Conservation (phyloP, 2,113 vertebrate species). For the Pipa parva region DNA sequence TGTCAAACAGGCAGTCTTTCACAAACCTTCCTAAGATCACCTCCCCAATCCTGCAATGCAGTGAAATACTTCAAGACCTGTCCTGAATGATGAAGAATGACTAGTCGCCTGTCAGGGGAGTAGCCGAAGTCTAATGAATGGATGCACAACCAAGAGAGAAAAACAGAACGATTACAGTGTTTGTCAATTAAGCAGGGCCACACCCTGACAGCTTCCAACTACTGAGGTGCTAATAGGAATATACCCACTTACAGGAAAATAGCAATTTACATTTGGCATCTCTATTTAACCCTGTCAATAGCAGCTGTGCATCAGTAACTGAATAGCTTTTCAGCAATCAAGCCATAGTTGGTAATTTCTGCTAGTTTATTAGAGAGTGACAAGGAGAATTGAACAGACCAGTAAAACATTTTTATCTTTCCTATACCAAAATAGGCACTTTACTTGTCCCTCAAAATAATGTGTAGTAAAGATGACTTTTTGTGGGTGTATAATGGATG, state of each 20-base stretch:
- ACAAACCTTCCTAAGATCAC: not conserved
- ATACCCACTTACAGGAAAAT: not conserved
- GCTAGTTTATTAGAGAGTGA: no score
- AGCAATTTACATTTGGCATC: no score
- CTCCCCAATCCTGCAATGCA: not conserved
- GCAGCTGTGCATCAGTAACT: no score
- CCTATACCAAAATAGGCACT: no score
- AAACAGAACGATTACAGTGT: not conserved
- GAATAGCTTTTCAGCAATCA: no score
- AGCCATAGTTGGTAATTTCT: no score
- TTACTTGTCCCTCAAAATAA: no score
- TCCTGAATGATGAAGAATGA: not conserved
- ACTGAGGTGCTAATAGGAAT: not conserved
- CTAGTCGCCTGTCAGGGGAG: not conserved
- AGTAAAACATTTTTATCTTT: no score
- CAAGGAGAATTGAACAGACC: no score
- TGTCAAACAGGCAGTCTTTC: not conserved
- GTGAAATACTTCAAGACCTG: not conserved
- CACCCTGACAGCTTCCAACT: constrained; percentile 4
- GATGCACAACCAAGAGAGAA: not conserved
- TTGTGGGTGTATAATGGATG: no score
- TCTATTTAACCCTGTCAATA: no score
- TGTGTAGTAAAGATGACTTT: no score
- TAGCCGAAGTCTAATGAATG: not conserved
- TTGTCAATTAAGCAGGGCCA: constrained; percentile 11